phyloP scores from a whole-genome alignment of 2,113 vertebrate species.

The Thryonomys swinderianus region DNA sequence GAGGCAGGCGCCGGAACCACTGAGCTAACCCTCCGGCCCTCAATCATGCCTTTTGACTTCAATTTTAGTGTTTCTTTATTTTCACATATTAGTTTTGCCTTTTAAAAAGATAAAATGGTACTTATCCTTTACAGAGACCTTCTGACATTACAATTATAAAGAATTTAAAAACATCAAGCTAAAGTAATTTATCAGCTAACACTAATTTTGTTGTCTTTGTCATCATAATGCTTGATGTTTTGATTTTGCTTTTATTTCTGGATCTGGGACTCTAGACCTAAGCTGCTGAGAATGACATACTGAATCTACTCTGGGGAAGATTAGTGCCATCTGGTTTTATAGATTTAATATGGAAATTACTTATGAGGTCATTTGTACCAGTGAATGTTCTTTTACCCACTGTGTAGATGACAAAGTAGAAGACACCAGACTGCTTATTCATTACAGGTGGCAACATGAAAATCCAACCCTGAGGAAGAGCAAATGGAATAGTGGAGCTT shows the following conservation, averaged over 20 bases:
- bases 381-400: background rate
- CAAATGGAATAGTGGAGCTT: background rate
- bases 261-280: background rate
- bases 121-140: background rate
- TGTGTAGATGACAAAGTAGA: background rate
- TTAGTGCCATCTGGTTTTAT: background rate
- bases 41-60: background rate
- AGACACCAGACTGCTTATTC: background rate
- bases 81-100: background rate
- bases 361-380: background rate
- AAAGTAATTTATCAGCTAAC: background rate
- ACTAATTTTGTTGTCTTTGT: background rate
- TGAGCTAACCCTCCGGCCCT: too few relatives aligned
- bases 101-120: background rate
- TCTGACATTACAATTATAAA: background rate
- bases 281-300: background rate
- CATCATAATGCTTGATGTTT: background rate
- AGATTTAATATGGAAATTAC: background rate
- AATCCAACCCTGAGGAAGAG: background rate
- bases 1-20: too few relatives aligned
- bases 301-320: background rate
- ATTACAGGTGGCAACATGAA: background rate
- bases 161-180: conserved; percentile 6
- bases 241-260: background rate
- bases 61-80: background rate